Percentiles rank a stretch among this genome's conserved stretches.
Conservation (phyloP, 2,888 invertebrate species). For the Chironomus riparius region DNA sequence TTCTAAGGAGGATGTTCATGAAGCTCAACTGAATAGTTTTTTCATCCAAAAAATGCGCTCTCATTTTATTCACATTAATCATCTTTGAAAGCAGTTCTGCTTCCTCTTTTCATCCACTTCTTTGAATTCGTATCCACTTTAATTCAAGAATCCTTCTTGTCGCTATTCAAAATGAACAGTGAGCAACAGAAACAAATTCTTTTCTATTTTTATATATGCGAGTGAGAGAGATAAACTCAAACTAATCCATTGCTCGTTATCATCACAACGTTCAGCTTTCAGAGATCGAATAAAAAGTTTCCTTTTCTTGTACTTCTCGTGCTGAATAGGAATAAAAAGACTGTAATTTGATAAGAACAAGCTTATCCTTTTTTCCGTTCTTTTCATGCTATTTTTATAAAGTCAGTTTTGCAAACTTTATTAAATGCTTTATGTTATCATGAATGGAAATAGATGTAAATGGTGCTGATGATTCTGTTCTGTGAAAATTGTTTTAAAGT, state of each 20-base stretch:
- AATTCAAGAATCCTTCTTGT: too few relatives aligned
- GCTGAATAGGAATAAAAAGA: neutral
- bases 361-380: neutral
- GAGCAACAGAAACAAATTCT: neutral
- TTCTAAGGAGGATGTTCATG: too few relatives aligned
- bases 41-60: too few relatives aligned
- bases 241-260: neutral
- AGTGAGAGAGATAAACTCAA: neutral
- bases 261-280: neutral
- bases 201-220: neutral
- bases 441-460: neutral
- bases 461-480: neutral
- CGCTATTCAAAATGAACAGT: neutral
- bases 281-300: neutral
- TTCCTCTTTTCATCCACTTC: too few relatives aligned
- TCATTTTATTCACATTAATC: too few relatives aligned
- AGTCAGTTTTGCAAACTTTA: neutral
- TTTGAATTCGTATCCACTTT: too few relatives aligned
- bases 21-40: too few relatives aligned
- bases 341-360: constrained; percentile 5
- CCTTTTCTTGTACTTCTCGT: neutral
- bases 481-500: neutral
- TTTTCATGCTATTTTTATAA: neutral
- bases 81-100: too few relatives aligned
- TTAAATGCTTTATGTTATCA: neutral